Conservation (phyloP, 2,113 vertebrate genomes). For the Chionis minor region DNA sequence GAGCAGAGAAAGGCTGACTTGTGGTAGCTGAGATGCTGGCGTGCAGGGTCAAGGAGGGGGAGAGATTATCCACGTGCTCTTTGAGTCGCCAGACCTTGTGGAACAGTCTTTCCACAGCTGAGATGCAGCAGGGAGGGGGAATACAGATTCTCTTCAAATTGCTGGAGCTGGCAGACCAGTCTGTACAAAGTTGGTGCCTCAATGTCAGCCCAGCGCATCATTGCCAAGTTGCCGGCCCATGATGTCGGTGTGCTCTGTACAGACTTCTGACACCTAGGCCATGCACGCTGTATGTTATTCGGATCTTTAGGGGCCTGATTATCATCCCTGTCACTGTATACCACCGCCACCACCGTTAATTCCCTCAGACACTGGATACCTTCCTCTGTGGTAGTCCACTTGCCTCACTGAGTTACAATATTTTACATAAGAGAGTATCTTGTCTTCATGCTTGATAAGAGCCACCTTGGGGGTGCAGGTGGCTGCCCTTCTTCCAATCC, state of each 20-base stretch:
- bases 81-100: not conserved
- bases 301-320: not conserved
- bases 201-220: not conserved
- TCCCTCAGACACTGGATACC: not conserved
- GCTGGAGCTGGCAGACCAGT: not conserved
- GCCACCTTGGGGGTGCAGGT: not conserved
- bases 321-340: not conserved
- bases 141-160: not conserved
- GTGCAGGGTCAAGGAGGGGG: not conserved
- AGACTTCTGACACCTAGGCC: not conserved
- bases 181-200: not conserved
- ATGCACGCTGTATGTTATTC: not conserved
- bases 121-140: not conserved
- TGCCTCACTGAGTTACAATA: not conserved
- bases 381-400: not conserved
- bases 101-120: not conserved
- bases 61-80: not conserved
- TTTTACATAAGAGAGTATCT: not conserved
- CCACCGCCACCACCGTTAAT: not conserved
- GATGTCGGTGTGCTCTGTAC: accelerated
- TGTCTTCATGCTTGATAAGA: not conserved
- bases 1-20: not conserved
- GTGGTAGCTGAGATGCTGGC: not conserved
- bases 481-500: not conserved
- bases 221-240: not conserved